Conservation (phyloP, 2,888 invertebrate genomes). For the Panopea generosa region DNA sequence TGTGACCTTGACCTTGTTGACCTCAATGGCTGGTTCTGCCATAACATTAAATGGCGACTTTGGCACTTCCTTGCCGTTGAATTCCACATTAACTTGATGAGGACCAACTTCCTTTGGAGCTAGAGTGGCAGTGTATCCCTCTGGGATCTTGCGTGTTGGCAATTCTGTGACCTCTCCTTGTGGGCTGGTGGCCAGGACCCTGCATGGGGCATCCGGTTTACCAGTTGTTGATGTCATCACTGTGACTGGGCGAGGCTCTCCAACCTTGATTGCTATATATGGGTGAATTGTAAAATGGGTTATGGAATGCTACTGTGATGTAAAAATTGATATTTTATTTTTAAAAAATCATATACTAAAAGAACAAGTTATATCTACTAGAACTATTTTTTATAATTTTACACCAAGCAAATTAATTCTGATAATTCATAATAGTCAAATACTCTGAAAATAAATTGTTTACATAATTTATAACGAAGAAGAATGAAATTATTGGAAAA, state of each 20-base stretch:
- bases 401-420: too few relatives aligned
- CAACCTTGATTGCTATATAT: constrained; percentile 64
- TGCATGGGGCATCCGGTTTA: constrained; percentile 66
- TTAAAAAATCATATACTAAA: too few relatives aligned
- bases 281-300: neutral
- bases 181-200: constrained; percentile 78
- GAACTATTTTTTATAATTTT: too few relatives aligned
- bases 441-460: too few relatives aligned
- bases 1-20: constrained; percentile 76
- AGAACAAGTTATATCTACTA: too few relatives aligned
- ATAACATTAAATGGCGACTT: constrained; percentile 83
- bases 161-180: constrained; percentile 88
- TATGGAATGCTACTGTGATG: too few relatives aligned
- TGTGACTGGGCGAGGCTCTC: constrained; percentile 60
- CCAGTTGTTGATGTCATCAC: constrained; percentile 69
- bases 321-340: too few relatives aligned
- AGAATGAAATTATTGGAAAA: too few relatives aligned
- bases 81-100: constrained; percentile 84
- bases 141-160: constrained; percentile 92
- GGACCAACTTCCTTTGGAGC: constrained; percentile 83
- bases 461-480: too few relatives aligned
- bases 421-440: too few relatives aligned
- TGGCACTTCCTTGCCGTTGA: constrained; percentile 82
- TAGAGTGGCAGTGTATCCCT: constrained; percentile 87
- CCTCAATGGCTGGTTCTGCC: constrained; percentile 88